Base-by-base conservation (phyloP, 2,113 vertebrate genomes). In the Craseonycteris thonglongyai region DNA sequence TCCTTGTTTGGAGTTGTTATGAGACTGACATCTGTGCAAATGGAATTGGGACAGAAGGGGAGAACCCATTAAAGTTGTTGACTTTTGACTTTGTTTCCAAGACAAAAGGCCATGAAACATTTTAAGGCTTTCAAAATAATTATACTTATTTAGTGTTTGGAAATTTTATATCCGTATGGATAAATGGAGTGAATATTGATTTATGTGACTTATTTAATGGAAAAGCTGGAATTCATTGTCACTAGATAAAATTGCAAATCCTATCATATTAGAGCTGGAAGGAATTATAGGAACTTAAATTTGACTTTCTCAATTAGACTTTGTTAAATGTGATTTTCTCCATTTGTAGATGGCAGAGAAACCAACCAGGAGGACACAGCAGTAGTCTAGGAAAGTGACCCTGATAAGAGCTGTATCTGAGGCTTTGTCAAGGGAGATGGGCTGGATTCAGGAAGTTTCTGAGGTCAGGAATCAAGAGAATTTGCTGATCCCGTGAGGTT, bases 1-100 rank as follows among this genome's bases (percentile, higher is more conserved):
- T 93, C 38, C 80, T 93, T 88, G 81, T 95, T 92, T 92, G 75
- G 65, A 51, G 66, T 91, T 92, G 42, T 95, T 74, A 66, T 7
- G 42, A 95, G 68, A 74, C 58, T 90, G 72, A 75, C 26, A 1
- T 69, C 88, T 49, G 45, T 85, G 28, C 38, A 9, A 83, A 92
- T 1, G 12, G 16, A 3, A 10, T 76, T 66, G 71, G 58, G 26
- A 13, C 10, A 8, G 47, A 49, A 83, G 78, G 72, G 38, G 66
- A 75, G 45, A 63, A 54, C 51, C 59, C 69, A 69, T 92, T 92
- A 74, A 90, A 88, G 28, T 86, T 92, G 86, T 69, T 94, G 65
- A 81, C 66, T 38, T 84, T 91, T 66, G 65, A 83, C 84, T 92
- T 71, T 93, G 35, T 81, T 94, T 85, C 49, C 24, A 71, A 88